A percentile compares a stretch with the other conserved stretches of the same genome.
These are phyloP conservation scores for Macrotrachela quadricornifera DNA, from an alignment of 1,140 invertebrate genomes.

Conservation along the genomic window DNA sequence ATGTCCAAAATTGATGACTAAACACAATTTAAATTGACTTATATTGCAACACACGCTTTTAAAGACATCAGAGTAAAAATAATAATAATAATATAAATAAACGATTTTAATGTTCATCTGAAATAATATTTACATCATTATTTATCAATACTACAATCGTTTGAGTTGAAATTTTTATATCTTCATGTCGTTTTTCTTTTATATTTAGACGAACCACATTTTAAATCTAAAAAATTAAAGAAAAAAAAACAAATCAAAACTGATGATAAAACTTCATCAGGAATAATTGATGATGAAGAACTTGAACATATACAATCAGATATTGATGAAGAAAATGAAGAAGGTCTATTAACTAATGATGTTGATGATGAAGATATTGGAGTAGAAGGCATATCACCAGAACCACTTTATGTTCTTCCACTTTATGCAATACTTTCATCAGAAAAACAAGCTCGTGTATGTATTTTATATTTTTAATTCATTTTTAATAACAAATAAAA, in stretches of 20 bases:
- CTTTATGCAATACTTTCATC: slow-evolving; percentile 37
- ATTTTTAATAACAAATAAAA: no score
- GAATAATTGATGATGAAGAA: slow-evolving; percentile 27
- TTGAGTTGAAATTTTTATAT: no score
- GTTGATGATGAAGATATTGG: not conserved
- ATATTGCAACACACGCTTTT: no score
- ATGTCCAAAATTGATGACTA: no score
- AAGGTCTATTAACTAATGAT: not conserved
- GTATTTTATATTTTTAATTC: not conserved
- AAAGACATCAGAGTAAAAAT: no score
- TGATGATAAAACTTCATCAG: slow-evolving; percentile 28
- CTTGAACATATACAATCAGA: slow-evolving; percentile 20
- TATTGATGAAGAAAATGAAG: slow-evolving; percentile 27
- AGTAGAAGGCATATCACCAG: not conserved
- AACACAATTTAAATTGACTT: no score
- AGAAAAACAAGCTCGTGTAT: slow-evolving; percentile 57
- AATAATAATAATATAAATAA: no score
- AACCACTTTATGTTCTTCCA: slow-evolving; percentile 63
- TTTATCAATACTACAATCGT: no score
- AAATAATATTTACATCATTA: no score
- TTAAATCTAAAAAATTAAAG: not conserved
- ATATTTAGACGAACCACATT: not conserved
- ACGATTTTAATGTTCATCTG: no score
- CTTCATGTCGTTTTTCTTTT: no score
- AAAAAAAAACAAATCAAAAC: not conserved